Percentiles rank a stretch among this genome's conserved stretches.
Conservation (phyloP, 2,113 vertebrate species). For the Cebus imitator region DNA sequence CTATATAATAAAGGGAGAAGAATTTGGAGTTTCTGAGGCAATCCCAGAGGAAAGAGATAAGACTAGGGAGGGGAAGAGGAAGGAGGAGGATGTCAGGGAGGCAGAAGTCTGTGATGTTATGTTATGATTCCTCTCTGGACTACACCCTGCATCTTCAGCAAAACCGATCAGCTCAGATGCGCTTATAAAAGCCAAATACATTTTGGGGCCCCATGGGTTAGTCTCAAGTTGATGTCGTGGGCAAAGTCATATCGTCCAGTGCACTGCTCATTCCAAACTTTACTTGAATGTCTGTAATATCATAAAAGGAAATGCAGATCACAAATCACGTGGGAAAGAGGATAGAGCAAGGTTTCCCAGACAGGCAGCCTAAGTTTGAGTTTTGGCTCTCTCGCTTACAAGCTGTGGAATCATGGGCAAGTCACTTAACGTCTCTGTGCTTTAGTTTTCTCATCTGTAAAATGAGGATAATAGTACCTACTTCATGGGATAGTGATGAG, state of each 20-base stretch:
- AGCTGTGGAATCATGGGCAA: not conserved
- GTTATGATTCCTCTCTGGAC: too few relatives aligned
- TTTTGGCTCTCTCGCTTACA: not conserved
- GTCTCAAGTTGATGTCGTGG: not conserved
- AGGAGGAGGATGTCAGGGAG: not conserved
- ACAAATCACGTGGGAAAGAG: not conserved
- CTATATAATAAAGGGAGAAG: not conserved
- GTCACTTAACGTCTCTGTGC: rapidly evolving
- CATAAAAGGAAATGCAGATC: not conserved
- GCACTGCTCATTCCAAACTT: not conserved
- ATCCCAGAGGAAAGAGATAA: not conserved
- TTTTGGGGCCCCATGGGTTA: not conserved
- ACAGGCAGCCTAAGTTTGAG: not conserved
- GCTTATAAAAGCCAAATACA: not conserved
- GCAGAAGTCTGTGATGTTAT: not conserved
- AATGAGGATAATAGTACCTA: not conserved
- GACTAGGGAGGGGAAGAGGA: not conserved
- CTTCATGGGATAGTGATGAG: not conserved
- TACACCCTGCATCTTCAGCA: not conserved
- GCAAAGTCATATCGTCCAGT: not conserved
- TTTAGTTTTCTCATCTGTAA: not conserved
- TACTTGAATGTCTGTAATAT: not conserved
- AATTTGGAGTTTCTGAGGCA: not conserved
- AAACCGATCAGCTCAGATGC: not conserved
- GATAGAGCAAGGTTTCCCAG: not conserved